Evolutionary conservation across 2,888 invertebrate species (phyloP), one percentile per base, ranked within the genome.

Genomic region (Tricholauxania praeusta): DNA sequence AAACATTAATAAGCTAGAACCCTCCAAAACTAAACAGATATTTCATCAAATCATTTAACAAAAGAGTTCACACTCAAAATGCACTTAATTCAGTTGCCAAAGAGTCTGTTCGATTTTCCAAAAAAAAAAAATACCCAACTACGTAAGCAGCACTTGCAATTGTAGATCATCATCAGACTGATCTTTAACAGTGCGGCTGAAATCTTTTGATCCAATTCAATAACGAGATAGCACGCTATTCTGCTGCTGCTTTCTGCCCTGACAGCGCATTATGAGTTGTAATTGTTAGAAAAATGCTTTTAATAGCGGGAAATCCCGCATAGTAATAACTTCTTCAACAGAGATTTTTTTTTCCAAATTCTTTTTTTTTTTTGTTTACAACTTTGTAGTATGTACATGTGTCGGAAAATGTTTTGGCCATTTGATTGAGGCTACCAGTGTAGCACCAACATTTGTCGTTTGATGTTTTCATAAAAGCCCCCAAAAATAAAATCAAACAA

Each of bases 21-120:
- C 10, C 10, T 39, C 2, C 39, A 39, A 39, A 39, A 39, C 10
- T 10, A 10, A 10, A 10, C 39, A 39, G 7, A 39, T 39, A 39
- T 39, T 39, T 39, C 39, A 39, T 10, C 39, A 39, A 39, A 39
- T 2, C 28, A 57, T 28, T 57, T 57, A 28, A 10, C 57, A 28
- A 57, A 12, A 19, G 22, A 64, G 8, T 64, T 64, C 64, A n/a
- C 64, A 64, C 64, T 49, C 51, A 49, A 39, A 22, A 75, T 81
- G 80, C 81, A 83, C 81, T 81, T 83, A 83, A 83, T 82, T 82
- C 81, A 82, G 83, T 82, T 82, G 81, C 81, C 81, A 82, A 83
- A 72, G 82, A 77, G 81, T 82, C 81, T 82, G 81, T 83, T 83
- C 82, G 83, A 80, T 80, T 82, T 82, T 81, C 81, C 76, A 76